phyloP scores from a whole-genome alignment of 2,113 vertebrate species.

The Brienomyrus longianalis region DNA sequence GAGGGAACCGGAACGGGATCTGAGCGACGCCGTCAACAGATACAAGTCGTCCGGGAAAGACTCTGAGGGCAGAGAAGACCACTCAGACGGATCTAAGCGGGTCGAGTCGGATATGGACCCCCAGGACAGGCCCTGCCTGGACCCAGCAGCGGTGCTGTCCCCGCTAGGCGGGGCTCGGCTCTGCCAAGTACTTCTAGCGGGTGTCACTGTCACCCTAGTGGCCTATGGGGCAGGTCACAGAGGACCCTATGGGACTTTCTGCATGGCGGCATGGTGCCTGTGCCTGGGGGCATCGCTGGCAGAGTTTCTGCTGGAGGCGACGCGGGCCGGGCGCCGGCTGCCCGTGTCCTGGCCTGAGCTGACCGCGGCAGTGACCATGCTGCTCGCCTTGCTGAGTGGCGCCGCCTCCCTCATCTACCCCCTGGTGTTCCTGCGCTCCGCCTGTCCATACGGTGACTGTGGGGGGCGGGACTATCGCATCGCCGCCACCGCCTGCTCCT shows the following conservation, averaged over 20 bases:
- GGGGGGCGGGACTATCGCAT: slow-evolving; percentile 72
- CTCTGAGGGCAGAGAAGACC: not conserved
- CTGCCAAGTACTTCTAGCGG: slow-evolving; percentile 74
- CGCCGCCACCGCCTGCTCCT: slow-evolving; percentile 73
- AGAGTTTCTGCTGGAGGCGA: slow-evolving; percentile 75
- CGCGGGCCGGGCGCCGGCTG: slow-evolving; percentile 72
- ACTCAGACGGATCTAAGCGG: not conserved
- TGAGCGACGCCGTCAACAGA: not conserved
- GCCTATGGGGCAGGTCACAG: slow-evolving; percentile 73
- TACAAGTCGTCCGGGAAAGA: not conserved
- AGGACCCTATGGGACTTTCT: slow-evolving; percentile 74
- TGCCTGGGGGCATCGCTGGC: slow-evolving; percentile 69
- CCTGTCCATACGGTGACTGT: slow-evolving; percentile 70
- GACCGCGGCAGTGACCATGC: slow-evolving; percentile 78
- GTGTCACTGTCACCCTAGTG: slow-evolving; percentile 78
- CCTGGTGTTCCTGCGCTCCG: slow-evolving; percentile 64
- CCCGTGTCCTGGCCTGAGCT: slow-evolving; percentile 91
- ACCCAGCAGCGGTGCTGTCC: slow-evolving; percentile 68
- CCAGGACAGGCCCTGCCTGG: slow-evolving; percentile 64
- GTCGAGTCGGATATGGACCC: slow-evolving; percentile 55
- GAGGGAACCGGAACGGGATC: not conserved
- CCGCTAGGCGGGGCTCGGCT: slow-evolving; percentile 69
- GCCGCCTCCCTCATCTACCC: slow-evolving; percentile 79
- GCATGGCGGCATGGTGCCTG: slow-evolving; percentile 81
- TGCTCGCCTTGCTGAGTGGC: slow-evolving; percentile 72